Conservation (phyloP, 2,888 invertebrate genomes). For the Epinotia nisella region DNA sequence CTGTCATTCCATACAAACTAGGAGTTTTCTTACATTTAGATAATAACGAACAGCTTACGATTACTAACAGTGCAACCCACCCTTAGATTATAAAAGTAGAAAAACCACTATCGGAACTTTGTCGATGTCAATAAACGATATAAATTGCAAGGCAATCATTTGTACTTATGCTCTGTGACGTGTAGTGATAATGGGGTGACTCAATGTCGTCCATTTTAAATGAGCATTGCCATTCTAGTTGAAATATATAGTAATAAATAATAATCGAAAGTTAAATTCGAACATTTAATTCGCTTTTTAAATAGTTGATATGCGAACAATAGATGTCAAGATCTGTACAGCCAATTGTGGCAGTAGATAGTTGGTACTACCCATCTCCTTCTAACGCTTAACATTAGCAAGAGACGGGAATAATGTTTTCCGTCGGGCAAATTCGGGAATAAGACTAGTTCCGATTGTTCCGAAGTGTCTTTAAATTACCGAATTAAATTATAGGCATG, state of each 20-base stretch:
- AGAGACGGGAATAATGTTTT: too few relatives aligned
- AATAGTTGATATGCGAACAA: slow-evolving; percentile 33
- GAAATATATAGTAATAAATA: slow-evolving; percentile 18
- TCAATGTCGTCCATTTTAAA: slow-evolving; percentile 57
- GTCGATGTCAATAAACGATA: background rate
- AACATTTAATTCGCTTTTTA: slow-evolving; percentile 23
- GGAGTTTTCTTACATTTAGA: too few relatives aligned
- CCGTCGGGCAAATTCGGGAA: too few relatives aligned
- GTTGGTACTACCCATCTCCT: too few relatives aligned
- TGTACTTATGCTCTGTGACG: slow-evolving; percentile 48
- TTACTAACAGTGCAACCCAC: too few relatives aligned
- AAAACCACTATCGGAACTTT: background rate
- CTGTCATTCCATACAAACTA: too few relatives aligned
- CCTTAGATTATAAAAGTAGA: background rate
- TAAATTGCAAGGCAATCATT: background rate
- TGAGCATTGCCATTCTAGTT: slow-evolving; percentile 75
- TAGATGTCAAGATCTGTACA: background rate
- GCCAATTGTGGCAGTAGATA: background rate
- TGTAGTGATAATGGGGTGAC: slow-evolving; percentile 63
- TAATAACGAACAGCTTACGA: too few relatives aligned
- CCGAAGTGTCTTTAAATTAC: too few relatives aligned
- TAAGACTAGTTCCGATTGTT: too few relatives aligned
- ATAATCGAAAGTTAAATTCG: slow-evolving; percentile 13
- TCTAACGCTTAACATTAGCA: too few relatives aligned
- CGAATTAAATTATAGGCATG: too few relatives aligned